Conservation (phyloP, 2,113 vertebrate species). For the Anoura caudifer region DNA sequence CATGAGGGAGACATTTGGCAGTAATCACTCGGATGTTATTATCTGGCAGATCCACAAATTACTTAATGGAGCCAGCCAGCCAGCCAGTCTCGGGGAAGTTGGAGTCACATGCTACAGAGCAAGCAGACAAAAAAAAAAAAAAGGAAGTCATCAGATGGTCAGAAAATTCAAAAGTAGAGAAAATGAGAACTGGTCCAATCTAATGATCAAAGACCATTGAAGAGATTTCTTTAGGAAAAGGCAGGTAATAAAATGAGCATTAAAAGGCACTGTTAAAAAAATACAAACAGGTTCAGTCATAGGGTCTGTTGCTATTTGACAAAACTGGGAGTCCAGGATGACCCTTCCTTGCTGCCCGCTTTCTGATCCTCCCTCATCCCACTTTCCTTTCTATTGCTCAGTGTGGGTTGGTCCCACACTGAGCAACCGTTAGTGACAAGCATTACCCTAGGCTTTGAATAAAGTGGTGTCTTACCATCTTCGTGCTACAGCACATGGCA, state of each 20-base stretch:
- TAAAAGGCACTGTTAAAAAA: not conserved
- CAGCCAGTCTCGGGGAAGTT: not conserved
- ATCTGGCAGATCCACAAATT: conserved; percentile 27
- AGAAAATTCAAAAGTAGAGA: not conserved
- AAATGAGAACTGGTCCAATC: not conserved
- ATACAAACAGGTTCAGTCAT: not conserved
- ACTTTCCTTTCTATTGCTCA: not conserved
- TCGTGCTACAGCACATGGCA: not conserved
- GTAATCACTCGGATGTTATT: not conserved
- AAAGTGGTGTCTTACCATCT: not conserved
- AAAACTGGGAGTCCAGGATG: not conserved
- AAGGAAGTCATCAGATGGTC: not conserved
- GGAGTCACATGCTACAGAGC: not conserved
- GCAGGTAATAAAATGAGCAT: not conserved
- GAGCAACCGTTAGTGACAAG: not conserved
- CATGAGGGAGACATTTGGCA: conserved; percentile 19
- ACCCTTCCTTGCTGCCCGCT: not conserved
- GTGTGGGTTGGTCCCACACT: too few relatives aligned
- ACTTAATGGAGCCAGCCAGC: not conserved
- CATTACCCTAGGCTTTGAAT: not conserved
- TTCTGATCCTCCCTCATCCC: not conserved
- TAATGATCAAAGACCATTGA: not conserved
- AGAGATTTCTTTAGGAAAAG: not conserved
- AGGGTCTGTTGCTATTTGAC: not conserved
- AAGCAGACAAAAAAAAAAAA: not conserved